Base-by-base conservation (phyloP, 2,797 vertebrate genomes). In the Cetoscarus ocellatus region DNA sequence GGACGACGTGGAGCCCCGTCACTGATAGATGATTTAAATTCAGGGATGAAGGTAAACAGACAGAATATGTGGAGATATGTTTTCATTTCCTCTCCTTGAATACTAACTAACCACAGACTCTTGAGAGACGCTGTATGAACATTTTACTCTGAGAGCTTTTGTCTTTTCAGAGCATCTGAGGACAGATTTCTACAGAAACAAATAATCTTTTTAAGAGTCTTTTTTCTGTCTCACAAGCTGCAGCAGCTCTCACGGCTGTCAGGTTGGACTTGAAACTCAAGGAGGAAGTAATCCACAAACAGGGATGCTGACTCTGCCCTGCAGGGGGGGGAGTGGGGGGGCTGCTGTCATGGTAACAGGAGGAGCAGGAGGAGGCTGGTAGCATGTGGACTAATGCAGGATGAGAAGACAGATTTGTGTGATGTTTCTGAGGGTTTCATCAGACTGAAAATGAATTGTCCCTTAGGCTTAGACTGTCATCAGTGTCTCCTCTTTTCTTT, bases 321-420 rank as follows among this genome's bases (percentile, higher is more conserved):
- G 18, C 6, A 15, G 15, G n/a, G 3, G 39, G 38, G 38, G 50
- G 19, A 9, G 8, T 8, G 43, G 39, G 51, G 8, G 38, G 40
- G 4, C 47, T 43, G 60, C 55, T 68, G 60, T 59, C 70, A 67
- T 72, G 43, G 65, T 49, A 68, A 73, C 75, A 34, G 34, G 27
- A 49, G 50, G 36, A 34, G 49, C 3, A 59, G 36, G 49, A 65
- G 36, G 49, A 48, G 8, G 57, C 18, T 45, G 56, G 51, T 56
- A 3, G 3, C 18, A 39, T 2, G 5, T 19, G 48, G 54, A 48
- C 18, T 3, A 5, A 0, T 11, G 51, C 34, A 38, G 47, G 52
- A 52, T 34, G 51, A 13, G 12, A 47, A 51, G 36, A 8, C 11
- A 14, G 17, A 38, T 35, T 36, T 3, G 9, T 44, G 17, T 7